Conservation (phyloP, 2,797 vertebrate species). For the Protosalanx chinensis region DNA sequence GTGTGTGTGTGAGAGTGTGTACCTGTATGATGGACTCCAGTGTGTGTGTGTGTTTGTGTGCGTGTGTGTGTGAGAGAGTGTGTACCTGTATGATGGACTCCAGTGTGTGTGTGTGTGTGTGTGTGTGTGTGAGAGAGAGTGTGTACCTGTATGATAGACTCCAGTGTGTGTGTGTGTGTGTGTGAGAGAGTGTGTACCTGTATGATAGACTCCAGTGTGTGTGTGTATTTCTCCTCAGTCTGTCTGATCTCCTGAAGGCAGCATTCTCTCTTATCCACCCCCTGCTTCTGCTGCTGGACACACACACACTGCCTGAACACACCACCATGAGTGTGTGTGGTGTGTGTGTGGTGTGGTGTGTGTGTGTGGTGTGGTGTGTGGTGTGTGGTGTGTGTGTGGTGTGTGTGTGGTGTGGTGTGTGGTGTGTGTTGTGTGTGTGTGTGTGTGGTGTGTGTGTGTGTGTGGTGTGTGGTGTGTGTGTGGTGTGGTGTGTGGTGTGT, state of each 20-base stretch:
- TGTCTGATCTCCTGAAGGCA: slow-evolving; percentile 87
- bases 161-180: too few species aligned
- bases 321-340: slow-evolving; percentile 1
- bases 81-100: slow-evolving; percentile 69
- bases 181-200: slow-evolving; percentile 1
- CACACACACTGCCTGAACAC: background rate
- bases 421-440: slow-evolving; percentile 5
- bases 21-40: slow-evolving; percentile 67
- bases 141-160: slow-evolving; percentile 30
- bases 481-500: slow-evolving; percentile 4
- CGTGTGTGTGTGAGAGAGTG: too few species aligned
- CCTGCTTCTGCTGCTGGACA: slow-evolving; percentile 68
- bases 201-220: slow-evolving; percentile 77
- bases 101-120: slow-evolving; percentile 3
- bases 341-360: slow-evolving; percentile 1
- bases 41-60: slow-evolving; percentile 5
- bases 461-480: background rate
- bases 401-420: slow-evolving; percentile 16
- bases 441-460: slow-evolving; percentile 22
- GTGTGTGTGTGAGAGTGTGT: too few species aligned
- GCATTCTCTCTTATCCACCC: slow-evolving; percentile 83
- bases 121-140: too few species aligned
- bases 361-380: slow-evolving; percentile 5
- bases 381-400: slow-evolving; percentile 13
- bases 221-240: slow-evolving; percentile 88